Conservation (phyloP, 1,140 invertebrate species). For the Paraescarpia echinospica region DNA sequence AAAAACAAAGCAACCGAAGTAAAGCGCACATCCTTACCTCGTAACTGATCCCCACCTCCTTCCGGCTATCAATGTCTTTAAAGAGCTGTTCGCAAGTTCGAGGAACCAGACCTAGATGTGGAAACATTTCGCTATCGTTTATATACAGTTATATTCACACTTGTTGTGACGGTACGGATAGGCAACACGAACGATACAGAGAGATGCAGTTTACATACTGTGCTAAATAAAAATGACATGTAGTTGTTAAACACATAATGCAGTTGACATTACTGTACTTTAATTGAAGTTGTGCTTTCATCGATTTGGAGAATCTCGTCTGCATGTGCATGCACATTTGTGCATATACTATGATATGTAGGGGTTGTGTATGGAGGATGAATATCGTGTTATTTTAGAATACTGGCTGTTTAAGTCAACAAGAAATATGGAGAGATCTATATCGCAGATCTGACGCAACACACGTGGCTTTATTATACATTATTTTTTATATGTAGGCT, state of each 20-base stretch:
- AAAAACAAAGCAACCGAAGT: no score
- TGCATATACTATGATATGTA: background rate
- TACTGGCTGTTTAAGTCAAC: background rate
- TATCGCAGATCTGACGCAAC: background rate
- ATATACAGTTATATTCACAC: background rate
- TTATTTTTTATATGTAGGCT: background rate
- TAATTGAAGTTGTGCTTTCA: no score
- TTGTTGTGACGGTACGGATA: no score
- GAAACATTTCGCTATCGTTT: background rate
- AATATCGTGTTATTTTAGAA: background rate
- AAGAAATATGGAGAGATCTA: background rate
- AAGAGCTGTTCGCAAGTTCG: slow-evolving; percentile 21
- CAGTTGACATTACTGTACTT: no score
- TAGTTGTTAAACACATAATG: background rate
- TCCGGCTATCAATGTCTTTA: background rate
- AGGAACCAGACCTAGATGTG: slow-evolving; percentile 10
- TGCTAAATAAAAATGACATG: background rate
- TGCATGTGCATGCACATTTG: no score
- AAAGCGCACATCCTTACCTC: no score
- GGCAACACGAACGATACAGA: no score
- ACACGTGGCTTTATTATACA: background rate
- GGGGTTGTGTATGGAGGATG: background rate
- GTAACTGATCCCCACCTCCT: background rate
- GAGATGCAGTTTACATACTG: no score
- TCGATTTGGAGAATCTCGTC: no score